Conservation (phyloP, 64 coral and sea anemone genomes). For the Montipora foliosa region DNA sequence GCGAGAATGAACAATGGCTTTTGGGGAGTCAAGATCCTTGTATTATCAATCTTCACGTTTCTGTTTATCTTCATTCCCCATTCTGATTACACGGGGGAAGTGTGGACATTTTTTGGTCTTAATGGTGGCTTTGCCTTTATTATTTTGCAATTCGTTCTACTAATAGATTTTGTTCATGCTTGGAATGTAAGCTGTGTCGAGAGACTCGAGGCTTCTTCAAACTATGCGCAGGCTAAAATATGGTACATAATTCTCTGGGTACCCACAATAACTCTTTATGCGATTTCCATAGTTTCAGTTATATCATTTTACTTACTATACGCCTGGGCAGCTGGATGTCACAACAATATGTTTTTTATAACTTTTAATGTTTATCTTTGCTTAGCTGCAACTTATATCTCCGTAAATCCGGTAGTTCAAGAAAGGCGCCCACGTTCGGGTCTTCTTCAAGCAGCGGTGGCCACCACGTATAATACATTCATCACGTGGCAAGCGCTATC, state of each 20-base stretch:
- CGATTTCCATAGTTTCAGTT: slow-evolving; percentile 80
- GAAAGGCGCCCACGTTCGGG: slow-evolving; percentile 87
- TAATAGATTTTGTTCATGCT: slow-evolving; percentile 87
- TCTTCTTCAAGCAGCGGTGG: slow-evolving; percentile 89
- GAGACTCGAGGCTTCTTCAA: slow-evolving; percentile 56
- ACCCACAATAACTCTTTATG: slow-evolving; percentile 84
- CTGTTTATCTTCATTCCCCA: slow-evolving; percentile 90
- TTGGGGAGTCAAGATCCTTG: slow-evolving; percentile 85
- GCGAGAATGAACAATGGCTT: slow-evolving; percentile 81
- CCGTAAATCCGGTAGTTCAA: slow-evolving; percentile 84
- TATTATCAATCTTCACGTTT: slow-evolving; percentile 70
- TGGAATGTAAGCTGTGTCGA: slow-evolving; percentile 85
- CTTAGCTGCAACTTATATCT: slow-evolving; percentile 88
- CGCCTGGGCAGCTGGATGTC: slow-evolving; percentile 67
- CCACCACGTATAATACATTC: slow-evolving; percentile 92
- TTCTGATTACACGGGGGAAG: slow-evolving; percentile 93
- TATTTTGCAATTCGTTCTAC: slow-evolving; percentile 84
- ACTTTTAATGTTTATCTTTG: slow-evolving; percentile 94
- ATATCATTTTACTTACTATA: slow-evolving; percentile 77
- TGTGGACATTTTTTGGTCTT: slow-evolving; percentile 96
- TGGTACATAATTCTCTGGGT: slow-evolving; percentile 82
- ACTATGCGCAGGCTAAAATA: slow-evolving; percentile 52
- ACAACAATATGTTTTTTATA: slow-evolving; percentile 95
- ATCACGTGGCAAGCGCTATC: slow-evolving; percentile 94
- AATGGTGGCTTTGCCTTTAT: slow-evolving; percentile 96